These are phyloP conservation scores for Platysternon megacephalum DNA, from an alignment of 2,113 vertebrate genomes.

Conservation along the genomic window DNA sequence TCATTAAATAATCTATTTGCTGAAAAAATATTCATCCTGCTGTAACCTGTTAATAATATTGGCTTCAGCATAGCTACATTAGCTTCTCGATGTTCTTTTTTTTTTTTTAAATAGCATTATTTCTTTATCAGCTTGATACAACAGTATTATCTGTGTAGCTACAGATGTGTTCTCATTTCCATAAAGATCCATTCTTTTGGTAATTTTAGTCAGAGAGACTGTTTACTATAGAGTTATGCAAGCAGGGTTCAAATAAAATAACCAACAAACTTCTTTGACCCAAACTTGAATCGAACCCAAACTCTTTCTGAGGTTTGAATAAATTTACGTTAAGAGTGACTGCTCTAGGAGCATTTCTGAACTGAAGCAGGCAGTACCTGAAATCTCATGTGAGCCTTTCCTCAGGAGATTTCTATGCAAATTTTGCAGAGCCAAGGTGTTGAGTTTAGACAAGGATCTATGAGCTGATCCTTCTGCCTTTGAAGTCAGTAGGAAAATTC, in stretches of 20 bases:
- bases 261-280: neutral
- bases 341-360: neutral
- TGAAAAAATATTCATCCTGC: neutral
- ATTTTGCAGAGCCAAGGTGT: neutral
- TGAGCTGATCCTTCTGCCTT: neutral
- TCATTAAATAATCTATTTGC: neutral
- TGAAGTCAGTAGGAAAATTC: neutral
- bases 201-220: neutral
- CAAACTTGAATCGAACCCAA: neutral
- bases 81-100: neutral
- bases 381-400: neutral
- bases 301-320: neutral
- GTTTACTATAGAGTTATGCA: neutral
- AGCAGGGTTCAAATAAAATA: neutral
- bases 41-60: neutral
- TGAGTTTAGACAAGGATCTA: neutral
- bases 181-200: neutral
- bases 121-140: neutral
- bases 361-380: neutral
- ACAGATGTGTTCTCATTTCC: neutral
- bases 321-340: neutral
- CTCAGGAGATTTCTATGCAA: neutral
- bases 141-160: neutral
- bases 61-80: neutral
- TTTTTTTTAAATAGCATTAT: neutral